Evolutionary conservation across 2,888 invertebrate genomes (phyloP), one percentile per base, ranked within the genome.

Genomic region (Lamproptera curius): DNA sequence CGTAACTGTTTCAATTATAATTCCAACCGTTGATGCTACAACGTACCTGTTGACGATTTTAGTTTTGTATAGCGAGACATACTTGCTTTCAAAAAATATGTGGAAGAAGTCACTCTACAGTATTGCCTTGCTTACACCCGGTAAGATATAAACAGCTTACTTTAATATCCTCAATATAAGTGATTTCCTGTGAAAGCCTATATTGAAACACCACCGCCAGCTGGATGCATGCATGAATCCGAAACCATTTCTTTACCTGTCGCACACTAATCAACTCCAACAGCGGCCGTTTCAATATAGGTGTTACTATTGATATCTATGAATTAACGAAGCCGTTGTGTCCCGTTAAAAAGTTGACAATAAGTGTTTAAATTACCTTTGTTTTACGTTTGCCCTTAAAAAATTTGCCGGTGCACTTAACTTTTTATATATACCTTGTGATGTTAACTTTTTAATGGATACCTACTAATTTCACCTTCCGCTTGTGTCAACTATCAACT

Each of bases 81-180:
- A 74, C 79, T 85, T 81, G 84, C 86, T 87, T 87, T 82, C 77
- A 81, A 85, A 45, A 11, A 48, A n/a, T n/a, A 83, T 84, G 84
- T 85, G 85, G 86, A 87, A 85, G 86, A 85, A 81, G 86, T 85
- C 86, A 87, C 84, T 81, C 85, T 80, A 80, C 86, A 85, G 85
- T 85, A 85, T 77, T 85, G 85, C 80, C 83, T 86, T 86, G 86
- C 86, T 87, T 87, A 85, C 84, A 86, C 84, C 85, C 70, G 86
- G 86, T 87, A 87, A 87, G 86, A 87, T 82, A 83, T 76, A 79
- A 81, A 82, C 82, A 83, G 86, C 86, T 87, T 87, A 81, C 81
- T 86, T 71, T 83, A 81, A 84, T 84, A 81, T 81, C 84, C 84
- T 85, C 73, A 80, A 76, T 84, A 75, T 85, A 85, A 85, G 81